Base-by-base conservation (phyloP, 2,113 vertebrate species). In the Cacatua alba region DNA sequence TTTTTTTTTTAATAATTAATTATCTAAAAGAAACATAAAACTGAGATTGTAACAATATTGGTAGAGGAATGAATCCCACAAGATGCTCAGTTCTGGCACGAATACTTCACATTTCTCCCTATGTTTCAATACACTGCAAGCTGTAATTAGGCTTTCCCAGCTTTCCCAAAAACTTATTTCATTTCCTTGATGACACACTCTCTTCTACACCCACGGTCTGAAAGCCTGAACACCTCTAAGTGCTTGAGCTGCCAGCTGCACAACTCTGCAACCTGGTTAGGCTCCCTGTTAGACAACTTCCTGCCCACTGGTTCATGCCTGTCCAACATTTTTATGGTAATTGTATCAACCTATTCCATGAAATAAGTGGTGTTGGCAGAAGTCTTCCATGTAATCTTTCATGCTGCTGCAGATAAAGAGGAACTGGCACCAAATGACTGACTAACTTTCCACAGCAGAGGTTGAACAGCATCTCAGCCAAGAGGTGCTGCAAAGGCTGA, bases 231-330 rank as follows among this genome's bases (percentile, higher is more conserved):
- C 25, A 33, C 37, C 33, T 52, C 43, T 13, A 25, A 59, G 35
- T 1, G 1, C 28, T 33, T 8, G 28, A 31, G n/a, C 37, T 70
- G n/a, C 43, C 2, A 0, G 25, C 23, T 33, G 25, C 46, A 33
- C 3, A 1, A 17, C 13, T 10, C 6, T 10, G 11, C 44, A 29
- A 39, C 13, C 43, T 1, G 0, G 41, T 29, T 18, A 25, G 18
- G 6, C 3, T 51, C 33, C 64, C 15, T 1, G 0, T 48, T 39
- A 33, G 19, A 33, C 1, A 2, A 12, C 25, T 5, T 1, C 44
- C 49, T 69, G 44, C n/a, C 49, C n/a, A 43, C 37, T 1, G 0
- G 55, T 29, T 80, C 55, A 18, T 5, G 15, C n/a, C 51, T 29
- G 4, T 77, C 48, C 49, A 62, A 1, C 18, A 41, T 64, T 76